A percentile compares a stretch with the other conserved stretches of the same genome.
phyloP scores from a whole-genome alignment of 2,113 vertebrate genomes.

The Glaucidium brasilianum region DNA sequence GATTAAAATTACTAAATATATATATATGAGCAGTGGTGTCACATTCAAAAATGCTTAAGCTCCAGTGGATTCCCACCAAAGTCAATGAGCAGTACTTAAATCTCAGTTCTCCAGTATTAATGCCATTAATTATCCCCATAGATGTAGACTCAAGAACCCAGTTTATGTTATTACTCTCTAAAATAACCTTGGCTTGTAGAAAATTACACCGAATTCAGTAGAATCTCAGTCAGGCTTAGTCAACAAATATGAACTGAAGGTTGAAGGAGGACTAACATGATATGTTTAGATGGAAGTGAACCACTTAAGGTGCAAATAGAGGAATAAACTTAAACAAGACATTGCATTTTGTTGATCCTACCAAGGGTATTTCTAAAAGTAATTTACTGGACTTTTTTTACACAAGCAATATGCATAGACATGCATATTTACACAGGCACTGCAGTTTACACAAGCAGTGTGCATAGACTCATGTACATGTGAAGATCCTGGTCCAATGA shows the following conservation, averaged over 20 bases:
- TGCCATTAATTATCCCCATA: neutral
- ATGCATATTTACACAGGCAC: too few species aligned
- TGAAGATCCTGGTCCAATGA: neutral
- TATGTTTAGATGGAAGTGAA: neutral
- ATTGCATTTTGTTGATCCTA: neutral
- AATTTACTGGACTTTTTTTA: neutral
- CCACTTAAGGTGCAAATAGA: neutral
- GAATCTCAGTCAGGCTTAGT: neutral
- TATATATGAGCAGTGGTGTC: neutral
- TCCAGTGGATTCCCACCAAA: neutral
- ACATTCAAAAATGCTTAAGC: neutral
- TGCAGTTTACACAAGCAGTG: neutral
- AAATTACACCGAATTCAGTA: neutral
- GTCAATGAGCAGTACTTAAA: neutral
- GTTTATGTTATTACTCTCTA: neutral
- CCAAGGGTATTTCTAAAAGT: neutral
- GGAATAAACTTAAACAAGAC: neutral
- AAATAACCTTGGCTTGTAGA: neutral
- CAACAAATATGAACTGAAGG: neutral
- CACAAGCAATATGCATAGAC: too few species aligned
- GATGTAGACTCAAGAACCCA: neutral
- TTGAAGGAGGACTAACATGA: neutral
- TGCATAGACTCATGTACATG: neutral
- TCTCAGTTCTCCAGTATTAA: neutral
- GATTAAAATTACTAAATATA: neutral